phyloP scores from a whole-genome alignment of 2,113 vertebrate species.

The Salvelinus namaycush region DNA sequence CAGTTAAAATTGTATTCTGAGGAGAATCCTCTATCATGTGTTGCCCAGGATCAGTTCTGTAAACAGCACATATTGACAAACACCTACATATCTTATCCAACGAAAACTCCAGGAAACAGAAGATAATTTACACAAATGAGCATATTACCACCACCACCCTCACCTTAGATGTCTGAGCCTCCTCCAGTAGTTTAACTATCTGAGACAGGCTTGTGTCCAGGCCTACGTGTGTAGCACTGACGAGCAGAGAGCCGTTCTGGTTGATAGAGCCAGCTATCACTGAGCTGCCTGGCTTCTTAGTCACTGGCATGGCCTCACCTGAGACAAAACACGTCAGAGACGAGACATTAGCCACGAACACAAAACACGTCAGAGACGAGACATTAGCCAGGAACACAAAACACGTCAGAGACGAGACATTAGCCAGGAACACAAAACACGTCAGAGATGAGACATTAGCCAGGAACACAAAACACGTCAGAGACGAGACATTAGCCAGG shows the following conservation, averaged over 20 bases:
- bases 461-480: too few species aligned
- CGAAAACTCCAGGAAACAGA: background rate
- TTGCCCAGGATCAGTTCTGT: background rate
- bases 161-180: constrained; percentile 97
- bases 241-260: constrained; percentile 91
- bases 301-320: constrained; percentile 98
- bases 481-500: too few species aligned
- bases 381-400: too few species aligned
- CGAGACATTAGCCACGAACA: background rate
- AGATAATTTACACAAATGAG: too few species aligned
- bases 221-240: constrained; percentile 92
- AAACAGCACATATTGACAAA: background rate
- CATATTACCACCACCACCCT: background rate
- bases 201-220: constrained; percentile 94
- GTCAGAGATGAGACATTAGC: too few species aligned
- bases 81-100: too few species aligned
- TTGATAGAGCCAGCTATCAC: constrained; percentile 99
- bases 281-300: constrained; percentile 87
- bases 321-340: constrained; percentile 17
- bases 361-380: too few species aligned
- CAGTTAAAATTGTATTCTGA: too few species aligned
- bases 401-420: too few species aligned
- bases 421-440: too few species aligned
- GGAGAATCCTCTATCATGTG: background rate
- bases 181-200: constrained; percentile 96